A percentile compares a stretch with the other conserved stretches of the same genome.
Conservation (phyloP, 2,113 vertebrate genomes). For the Pitta sordida region DNA sequence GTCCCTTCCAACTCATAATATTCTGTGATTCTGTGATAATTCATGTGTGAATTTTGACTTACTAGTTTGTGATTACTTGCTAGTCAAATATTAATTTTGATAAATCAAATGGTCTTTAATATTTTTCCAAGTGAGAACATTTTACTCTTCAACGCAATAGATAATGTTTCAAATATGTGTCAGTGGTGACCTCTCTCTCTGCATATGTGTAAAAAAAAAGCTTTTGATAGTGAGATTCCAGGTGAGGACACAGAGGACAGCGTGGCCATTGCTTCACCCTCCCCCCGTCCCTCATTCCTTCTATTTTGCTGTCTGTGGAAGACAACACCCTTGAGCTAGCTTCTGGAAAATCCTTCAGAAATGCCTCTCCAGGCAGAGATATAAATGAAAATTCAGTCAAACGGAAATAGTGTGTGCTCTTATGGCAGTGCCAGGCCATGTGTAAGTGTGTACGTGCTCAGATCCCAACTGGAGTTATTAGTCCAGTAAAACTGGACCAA, state of each 20-base stretch:
- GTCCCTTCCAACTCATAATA: no score
- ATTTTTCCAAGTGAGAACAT: neutral
- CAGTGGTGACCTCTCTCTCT: neutral
- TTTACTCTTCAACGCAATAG: neutral
- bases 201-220: neutral
- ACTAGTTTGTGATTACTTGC: neutral
- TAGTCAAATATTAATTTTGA: neutral
- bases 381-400: neutral
- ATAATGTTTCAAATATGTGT: neutral
- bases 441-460: neutral
- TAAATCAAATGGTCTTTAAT: neutral
- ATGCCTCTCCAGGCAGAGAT: neutral
- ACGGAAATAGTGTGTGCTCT: neutral
- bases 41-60: neutral
- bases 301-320: neutral
- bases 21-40: no score
- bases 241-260: neutral
- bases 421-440: neutral
- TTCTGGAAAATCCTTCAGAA: neutral
- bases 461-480: neutral
- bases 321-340: neutral
- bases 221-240: neutral
- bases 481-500: neutral
- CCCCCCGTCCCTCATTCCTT: fast-evolving
- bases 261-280: neutral